A percentile compares a stretch with the other conserved stretches of the same genome.
phyloP scores from a whole-genome alignment of 2,113 vertebrate species.

The Podarcis muralis region DNA sequence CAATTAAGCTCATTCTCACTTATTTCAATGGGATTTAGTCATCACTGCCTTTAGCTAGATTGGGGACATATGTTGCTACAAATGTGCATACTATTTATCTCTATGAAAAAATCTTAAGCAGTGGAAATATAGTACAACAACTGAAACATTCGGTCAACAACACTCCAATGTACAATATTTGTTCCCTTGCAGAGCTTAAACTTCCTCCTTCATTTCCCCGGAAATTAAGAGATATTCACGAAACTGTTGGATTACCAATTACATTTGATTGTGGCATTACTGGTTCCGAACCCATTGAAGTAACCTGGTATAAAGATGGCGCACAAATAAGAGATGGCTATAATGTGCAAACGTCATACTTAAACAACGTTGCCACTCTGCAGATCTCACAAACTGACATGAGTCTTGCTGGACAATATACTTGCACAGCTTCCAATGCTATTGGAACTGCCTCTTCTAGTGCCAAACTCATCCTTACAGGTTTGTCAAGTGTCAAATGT shows the following conservation, averaged over 20 bases:
- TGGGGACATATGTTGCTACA: background rate
- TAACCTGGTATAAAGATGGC: slow-evolving; percentile 93
- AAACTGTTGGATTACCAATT: slow-evolving; percentile 86
- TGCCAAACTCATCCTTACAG: slow-evolving; percentile 93
- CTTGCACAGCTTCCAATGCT: slow-evolving; percentile 92
- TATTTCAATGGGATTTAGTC: background rate
- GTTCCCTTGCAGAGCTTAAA: slow-evolving; percentile 87
- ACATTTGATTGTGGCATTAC: slow-evolving; percentile 91
- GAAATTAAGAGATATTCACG: slow-evolving; percentile 90
- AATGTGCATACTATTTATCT: background rate
- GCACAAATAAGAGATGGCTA: slow-evolving; percentile 78
- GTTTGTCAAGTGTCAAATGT: slow-evolving; percentile 75
- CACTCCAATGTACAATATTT: slow-evolving; percentile 29
- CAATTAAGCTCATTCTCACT: background rate
- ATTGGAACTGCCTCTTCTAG: slow-evolving; percentile 92
- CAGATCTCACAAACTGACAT: slow-evolving; percentile 82
- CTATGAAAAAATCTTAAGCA: background rate
- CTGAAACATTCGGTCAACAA: slow-evolving; percentile 2
- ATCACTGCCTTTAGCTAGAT: background rate
- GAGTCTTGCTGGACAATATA: slow-evolving; percentile 91
- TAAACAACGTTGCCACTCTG: slow-evolving; percentile 90
- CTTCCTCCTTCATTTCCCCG: slow-evolving; percentile 94
- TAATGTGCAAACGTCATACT: slow-evolving; percentile 84
- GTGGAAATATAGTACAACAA: background rate
- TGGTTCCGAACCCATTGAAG: slow-evolving; percentile 91